phyloP scores from a whole-genome alignment of 2,113 vertebrate species.

The Dicrurus megarhynchus region DNA sequence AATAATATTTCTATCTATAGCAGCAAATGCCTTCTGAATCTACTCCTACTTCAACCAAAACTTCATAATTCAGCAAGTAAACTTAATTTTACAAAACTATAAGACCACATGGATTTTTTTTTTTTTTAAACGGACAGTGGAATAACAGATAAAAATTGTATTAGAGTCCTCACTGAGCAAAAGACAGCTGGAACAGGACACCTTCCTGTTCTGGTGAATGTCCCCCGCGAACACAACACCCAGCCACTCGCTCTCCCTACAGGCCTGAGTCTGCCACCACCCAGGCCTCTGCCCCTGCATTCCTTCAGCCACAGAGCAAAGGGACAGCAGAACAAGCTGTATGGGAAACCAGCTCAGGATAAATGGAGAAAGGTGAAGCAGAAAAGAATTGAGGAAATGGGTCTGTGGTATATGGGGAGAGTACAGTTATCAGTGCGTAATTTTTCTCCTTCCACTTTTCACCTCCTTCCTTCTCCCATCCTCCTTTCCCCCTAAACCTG shows the following conservation, averaged over 20 bases:
- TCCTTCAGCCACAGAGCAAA: neutral
- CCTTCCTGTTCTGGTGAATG: neutral
- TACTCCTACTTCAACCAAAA: neutral
- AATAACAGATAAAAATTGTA: neutral
- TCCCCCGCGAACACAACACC: neutral
- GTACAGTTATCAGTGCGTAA: rapidly evolving
- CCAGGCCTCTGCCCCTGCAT: too few species aligned
- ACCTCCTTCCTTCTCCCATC: neutral
- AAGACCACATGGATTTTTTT: neutral
- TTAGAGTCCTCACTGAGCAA: neutral
- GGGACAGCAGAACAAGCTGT: neutral
- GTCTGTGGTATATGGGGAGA: neutral
- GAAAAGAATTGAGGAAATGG: neutral
- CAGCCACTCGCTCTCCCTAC: rapidly evolving
- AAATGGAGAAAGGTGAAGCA: neutral
- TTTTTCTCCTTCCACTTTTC: neutral
- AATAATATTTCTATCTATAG: neutral
- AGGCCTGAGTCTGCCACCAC: neutral
- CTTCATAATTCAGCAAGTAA: neutral
- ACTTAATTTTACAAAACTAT: neutral
- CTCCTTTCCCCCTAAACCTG: neutral
- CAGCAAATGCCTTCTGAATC: neutral
- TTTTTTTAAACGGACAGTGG: neutral
- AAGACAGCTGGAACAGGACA: neutral
- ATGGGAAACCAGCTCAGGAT: neutral